Evolutionary conservation across 92 coral and sea anemone genomes (phyloP).

Genomic region (Metridium senile): DNA sequence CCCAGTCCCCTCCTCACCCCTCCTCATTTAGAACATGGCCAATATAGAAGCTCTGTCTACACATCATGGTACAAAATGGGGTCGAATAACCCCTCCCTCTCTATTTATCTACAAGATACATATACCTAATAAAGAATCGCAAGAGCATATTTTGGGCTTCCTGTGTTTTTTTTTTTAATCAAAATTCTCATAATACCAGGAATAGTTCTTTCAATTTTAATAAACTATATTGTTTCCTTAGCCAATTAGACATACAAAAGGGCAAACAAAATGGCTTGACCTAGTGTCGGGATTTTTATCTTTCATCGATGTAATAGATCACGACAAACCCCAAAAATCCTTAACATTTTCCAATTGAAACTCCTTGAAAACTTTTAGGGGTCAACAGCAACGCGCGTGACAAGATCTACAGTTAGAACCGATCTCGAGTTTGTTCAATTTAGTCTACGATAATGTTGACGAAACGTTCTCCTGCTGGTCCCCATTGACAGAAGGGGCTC

Average conservation of each 20-base stretch:
- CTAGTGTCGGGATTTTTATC: background rate
- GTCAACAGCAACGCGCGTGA: background rate
- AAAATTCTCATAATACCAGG: background rate
- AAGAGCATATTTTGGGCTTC: background rate
- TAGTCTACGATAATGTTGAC: background rate
- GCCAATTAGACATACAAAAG: background rate
- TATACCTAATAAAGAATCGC: too few relatives aligned
- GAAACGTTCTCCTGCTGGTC: constrained; percentile 1
- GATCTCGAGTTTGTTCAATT: background rate
- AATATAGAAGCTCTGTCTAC: too few relatives aligned
- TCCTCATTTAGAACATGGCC: too few relatives aligned
- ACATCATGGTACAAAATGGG: too few relatives aligned
- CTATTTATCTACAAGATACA: too few relatives aligned
- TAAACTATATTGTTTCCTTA: background rate
- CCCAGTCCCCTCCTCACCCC: too few relatives aligned
- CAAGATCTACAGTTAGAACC: background rate
- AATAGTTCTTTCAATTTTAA: background rate
- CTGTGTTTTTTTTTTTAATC: background rate
- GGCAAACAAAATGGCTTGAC: background rate
- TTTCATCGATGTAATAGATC: constrained; percentile 1
- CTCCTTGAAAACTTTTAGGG: background rate
- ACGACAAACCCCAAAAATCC: background rate
- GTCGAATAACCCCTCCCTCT: too few relatives aligned
- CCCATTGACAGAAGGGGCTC: background rate
- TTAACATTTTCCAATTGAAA: background rate